Base-by-base conservation (phyloP, 1,140 invertebrate species). In the Drosophila sp. region DNA sequence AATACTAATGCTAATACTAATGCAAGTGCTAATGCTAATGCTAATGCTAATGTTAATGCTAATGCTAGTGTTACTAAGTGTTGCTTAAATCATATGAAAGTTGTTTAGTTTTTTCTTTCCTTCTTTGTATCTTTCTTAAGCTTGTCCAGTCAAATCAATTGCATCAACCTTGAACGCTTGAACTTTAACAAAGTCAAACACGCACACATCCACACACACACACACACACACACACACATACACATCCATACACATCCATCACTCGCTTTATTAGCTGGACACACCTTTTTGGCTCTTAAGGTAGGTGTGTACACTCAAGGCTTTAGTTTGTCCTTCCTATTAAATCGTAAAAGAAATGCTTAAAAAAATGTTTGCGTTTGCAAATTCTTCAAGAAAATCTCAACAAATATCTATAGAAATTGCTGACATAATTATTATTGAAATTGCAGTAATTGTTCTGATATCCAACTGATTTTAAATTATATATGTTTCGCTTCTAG, bases 131-230 rank as follows among this genome's bases (percentile, higher is more conserved):
- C 34, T 36, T 36, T 36, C 34, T 36, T 36, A 38, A 13, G 2
- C 4, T 34, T 61, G 58, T 32, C 45, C 58, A 53, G 40, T n/a
- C 38, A 54, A 54, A 46, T 36, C 29, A 54, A 56, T 48, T 56
- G 59, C 21, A 36, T 54, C 53, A 14, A 46, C 66, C 66, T 70
- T 64, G 59, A 70, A 54, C 59, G 38, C 25, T 56, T 70, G 59
- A 70, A 70, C 66, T 64, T 70, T 64, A 48, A 29, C n/a, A 32
- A 43, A 53, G 21, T 4, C 14, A 13, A 34, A 45, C 65, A 69
- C 65, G 21, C 57, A 53, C 38, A 51, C 38, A 43, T 11, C 53
- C 46, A 40, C 43, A 46, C 45, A 14, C 34, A 45, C 16, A 45
- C 27, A 34, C 25, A 14, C 57, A 53, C 29, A 51, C 27, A 43